Evolutionary conservation across 2,888 invertebrate genomes (phyloP).

Genomic region (Eupeodes latifasciatus): DNA sequence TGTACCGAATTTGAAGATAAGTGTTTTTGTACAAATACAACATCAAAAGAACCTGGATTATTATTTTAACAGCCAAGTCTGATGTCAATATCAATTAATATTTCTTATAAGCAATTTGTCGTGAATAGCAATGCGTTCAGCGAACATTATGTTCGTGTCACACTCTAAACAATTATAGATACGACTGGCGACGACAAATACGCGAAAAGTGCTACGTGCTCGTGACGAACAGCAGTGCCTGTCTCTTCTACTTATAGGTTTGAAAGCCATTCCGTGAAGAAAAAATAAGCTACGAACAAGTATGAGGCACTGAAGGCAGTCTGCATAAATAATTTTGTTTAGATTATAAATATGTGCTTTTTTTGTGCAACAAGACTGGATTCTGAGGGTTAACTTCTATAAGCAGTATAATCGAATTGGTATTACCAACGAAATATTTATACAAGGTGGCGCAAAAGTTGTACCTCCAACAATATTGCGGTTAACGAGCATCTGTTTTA

Average conservation of each 20-base stretch:
- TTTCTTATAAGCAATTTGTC: conserved; percentile 18
- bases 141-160: conserved; percentile 34
- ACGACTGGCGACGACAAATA: neutral
- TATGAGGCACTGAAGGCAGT: neutral
- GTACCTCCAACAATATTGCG: too few relatives aligned
- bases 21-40: neutral
- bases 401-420: too few relatives aligned
- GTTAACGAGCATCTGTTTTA: too few relatives aligned
- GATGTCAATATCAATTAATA: conserved; percentile 21
- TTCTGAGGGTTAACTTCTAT: neutral
- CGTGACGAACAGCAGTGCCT: neutral
- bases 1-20: conserved; percentile 14
- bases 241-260: neutral
- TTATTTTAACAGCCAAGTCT: neutral
- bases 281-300: neutral
- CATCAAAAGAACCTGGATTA: neutral
- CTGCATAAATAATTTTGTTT: conserved; percentile 12
- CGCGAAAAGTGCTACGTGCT: neutral
- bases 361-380: neutral
- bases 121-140: conserved; percentile 39
- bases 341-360: neutral
- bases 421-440: too few relatives aligned
- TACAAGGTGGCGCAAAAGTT: too few relatives aligned
- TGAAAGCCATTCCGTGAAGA: neutral
- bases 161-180: conserved; percentile 43